A percentile compares a stretch with the other conserved stretches of the same genome.
phyloP scores from a whole-genome alignment of 1,140 invertebrate genomes.

The Scaptomyza graminum region DNA sequence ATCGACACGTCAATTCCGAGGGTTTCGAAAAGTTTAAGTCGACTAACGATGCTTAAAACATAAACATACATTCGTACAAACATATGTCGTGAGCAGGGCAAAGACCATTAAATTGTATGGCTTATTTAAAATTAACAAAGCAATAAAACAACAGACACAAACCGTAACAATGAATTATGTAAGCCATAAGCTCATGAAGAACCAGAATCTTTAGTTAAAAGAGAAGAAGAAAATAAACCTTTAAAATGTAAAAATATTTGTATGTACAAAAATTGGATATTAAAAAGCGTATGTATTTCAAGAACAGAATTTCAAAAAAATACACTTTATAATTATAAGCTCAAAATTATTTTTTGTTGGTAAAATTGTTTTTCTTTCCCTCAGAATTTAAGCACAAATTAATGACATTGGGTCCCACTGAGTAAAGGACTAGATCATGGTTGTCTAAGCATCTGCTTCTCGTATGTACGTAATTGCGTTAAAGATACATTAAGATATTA shows the following conservation, averaged over 20 bases:
- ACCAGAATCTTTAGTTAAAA: background rate
- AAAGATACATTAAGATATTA: background rate
- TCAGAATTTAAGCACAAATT: background rate
- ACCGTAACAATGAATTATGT: background rate
- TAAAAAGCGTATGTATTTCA: too few species aligned
- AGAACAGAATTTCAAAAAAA: too few species aligned
- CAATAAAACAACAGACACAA: constrained; percentile 72
- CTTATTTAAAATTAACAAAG: constrained; percentile 81
- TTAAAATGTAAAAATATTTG: background rate
- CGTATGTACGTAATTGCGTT: background rate
- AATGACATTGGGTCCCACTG: background rate
- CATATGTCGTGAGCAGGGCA: constrained; percentile 10
- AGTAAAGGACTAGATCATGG: background rate
- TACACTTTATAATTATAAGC: too few species aligned
- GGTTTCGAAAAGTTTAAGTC: background rate
- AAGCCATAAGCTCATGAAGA: background rate
- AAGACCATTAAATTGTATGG: constrained; percentile 66
- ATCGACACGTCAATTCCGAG: constrained; percentile 54
- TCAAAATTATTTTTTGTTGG: too few species aligned
- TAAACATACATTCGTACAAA: background rate
- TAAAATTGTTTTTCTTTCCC: too few species aligned
- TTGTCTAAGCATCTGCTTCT: background rate
- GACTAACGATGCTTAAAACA: constrained; percentile 41
- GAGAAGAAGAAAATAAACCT: background rate
- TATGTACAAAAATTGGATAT: too few species aligned